A percentile compares a stretch with the other conserved stretches of the same genome.
phyloP scores from a whole-genome alignment of 2,113 vertebrate species.

The Etia nguti region DNA sequence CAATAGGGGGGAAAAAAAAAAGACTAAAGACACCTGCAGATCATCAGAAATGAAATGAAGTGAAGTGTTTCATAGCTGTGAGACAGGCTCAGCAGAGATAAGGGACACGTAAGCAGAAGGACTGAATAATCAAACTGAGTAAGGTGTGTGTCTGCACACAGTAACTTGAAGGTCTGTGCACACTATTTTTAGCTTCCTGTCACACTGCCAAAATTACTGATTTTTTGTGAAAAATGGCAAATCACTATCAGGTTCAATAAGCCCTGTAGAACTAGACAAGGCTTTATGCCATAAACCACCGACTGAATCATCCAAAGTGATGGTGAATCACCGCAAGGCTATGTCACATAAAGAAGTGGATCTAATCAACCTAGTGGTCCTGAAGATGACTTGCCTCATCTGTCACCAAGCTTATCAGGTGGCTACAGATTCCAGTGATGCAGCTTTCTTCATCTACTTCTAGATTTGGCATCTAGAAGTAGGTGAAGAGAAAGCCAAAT shows the following conservation, averaged over 20 bases:
- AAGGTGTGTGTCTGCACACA: background rate
- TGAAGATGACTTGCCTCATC: conserved; percentile 35
- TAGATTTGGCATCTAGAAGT: background rate
- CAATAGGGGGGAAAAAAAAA: background rate
- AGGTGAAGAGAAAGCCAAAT: background rate
- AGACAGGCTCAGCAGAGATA: background rate
- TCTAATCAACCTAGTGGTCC: conserved; percentile 35
- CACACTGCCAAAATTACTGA: background rate
- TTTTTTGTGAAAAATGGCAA: conserved; percentile 3
- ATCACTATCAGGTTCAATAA: conserved; percentile 36
- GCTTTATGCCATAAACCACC: conserved; percentile 21
- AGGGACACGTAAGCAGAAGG: background rate
- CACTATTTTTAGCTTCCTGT: background rate
- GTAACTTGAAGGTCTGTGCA: background rate
- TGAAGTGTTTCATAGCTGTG: background rate
- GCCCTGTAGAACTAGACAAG: background rate
- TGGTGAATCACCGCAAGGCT: conserved; percentile 37
- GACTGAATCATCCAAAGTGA: conserved; percentile 51
- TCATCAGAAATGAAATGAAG: background rate
- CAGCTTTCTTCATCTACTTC: background rate
- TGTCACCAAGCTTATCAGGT: conserved; percentile 33
- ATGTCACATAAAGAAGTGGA: conserved; percentile 27
- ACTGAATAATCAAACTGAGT: background rate
- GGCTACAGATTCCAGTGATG: conserved; percentile 10
- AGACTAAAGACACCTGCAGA: background rate